Evolutionary conservation across 92 coral and sea anemone genomes (phyloP), one percentile per base, ranked within the genome.

Genomic region (Epizoanthus rinbou): DNA sequence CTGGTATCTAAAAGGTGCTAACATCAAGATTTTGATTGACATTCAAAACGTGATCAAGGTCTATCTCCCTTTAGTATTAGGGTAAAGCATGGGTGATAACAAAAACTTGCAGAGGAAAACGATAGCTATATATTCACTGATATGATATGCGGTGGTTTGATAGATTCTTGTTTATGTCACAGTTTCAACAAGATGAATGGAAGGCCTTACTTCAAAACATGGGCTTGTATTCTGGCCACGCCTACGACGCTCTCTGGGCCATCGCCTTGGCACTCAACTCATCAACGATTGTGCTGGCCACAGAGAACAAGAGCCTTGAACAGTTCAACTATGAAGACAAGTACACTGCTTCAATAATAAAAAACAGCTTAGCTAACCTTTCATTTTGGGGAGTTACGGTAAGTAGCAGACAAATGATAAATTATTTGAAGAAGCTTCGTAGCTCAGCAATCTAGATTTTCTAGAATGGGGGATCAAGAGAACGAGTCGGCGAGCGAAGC

Each of bases 361-460:
- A 59, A 64, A 58, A 79, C 0, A 63, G 79, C 16, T 37, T 90
- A 33, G 84, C 81, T 28, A 60, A 64, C 3, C 85, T 87, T 23
- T 58, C 52, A 10, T 92, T 90, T 41, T 75, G 35, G 37, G 96
- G 96, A 54, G 80, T 92, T 60, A 84, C 93, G 62, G 96, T 92
- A 64, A 90, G 89, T 53, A 0, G n/a, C 15, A 56, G 22, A 19
- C 18, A 19, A 64, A 16, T 35, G 6, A 21, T 41, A 60, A 16
- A 4, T 64, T 28, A 13, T 15, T n/a, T 64, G 35, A 64, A 64
- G 33, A 6, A 64, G 24, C 13, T 50, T 9, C 54, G 54, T 10
- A 37, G 43, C 6, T 37, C 5, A 37, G 5, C 6, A 37, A 3
- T 37, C 43, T n/a, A 37, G 6, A n/a, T n/a, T n/a, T n/a, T n/a